Evolutionary conservation across 2,888 invertebrate species (phyloP).

Genomic region (Hirtodrosophila histrioides): DNA sequence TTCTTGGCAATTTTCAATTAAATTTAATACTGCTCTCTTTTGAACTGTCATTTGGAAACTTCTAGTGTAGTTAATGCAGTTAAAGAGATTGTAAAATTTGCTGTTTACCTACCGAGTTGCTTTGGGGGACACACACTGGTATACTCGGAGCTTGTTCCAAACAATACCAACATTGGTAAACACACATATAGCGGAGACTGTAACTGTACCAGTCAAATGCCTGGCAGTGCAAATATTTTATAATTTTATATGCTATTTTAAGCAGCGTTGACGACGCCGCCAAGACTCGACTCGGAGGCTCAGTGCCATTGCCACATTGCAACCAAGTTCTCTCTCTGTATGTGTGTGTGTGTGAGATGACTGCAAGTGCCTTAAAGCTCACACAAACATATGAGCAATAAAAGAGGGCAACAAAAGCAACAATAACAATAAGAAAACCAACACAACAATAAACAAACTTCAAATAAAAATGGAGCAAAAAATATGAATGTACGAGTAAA

Average conservation of each 20-base stretch:
- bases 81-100: neutral
- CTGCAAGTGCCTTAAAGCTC: conserved; percentile 61
- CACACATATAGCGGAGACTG: conserved; percentile 35
- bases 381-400: conserved; percentile 54
- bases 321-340: conserved; percentile 19
- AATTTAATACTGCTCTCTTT: too few relatives aligned
- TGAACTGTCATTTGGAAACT: too few relatives aligned
- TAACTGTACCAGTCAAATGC: conserved; percentile 40
- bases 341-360: conserved; percentile 38
- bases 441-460: conserved; percentile 66
- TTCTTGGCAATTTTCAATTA: too few relatives aligned
- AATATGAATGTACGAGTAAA: conserved; percentile 6
- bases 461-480: conserved; percentile 65
- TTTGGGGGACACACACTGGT: neutral
- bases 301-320: conserved; percentile 24
- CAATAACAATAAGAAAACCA: conserved; percentile 17
- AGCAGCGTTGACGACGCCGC: conserved; percentile 38
- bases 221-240: conserved; percentile 63
- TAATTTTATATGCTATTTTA: conserved; percentile 61
- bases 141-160: conserved; percentile 21
- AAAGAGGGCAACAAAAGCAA: conserved; percentile 36
- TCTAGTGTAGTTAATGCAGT: neutral
- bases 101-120: conserved; percentile 1
- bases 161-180: conserved; percentile 17
- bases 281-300: conserved; percentile 17